These are phyloP conservation scores for Drosophila cyrtoloma DNA, from an alignment of 2,888 invertebrate species.

Conservation along the genomic window DNA sequence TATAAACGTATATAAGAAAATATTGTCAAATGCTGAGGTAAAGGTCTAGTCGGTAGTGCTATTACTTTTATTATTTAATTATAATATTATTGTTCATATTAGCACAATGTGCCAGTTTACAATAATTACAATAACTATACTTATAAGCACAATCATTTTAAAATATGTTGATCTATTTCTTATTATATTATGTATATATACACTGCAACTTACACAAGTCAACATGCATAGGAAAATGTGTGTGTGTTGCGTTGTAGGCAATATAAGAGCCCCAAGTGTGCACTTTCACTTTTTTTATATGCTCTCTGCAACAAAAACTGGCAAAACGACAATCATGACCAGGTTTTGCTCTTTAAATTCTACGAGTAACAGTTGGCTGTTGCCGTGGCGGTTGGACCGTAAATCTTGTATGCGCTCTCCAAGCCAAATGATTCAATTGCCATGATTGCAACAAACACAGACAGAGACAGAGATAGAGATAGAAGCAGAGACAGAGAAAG, in stretches of 20 bases:
- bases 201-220: constrained; percentile 1
- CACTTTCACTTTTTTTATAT: constrained; percentile 76
- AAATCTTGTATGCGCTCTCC: constrained; percentile 36
- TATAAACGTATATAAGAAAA: background rate
- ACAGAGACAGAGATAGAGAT: background rate
- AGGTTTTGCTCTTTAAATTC: constrained; percentile 48
- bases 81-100: background rate
- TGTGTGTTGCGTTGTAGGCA: constrained; percentile 18
- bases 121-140: background rate
- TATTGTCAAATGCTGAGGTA: background rate
- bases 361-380: constrained; percentile 14
- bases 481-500: background rate
- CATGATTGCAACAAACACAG: constrained; percentile 33
- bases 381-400: constrained; percentile 9
- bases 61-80: background rate
- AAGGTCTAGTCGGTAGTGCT: too few relatives aligned
- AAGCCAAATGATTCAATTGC: constrained; percentile 47
- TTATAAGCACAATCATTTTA: background rate
- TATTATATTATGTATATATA: constrained; percentile 1
- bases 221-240: constrained; percentile 22
- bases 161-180: background rate
- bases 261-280: constrained; percentile 48
- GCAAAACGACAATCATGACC: constrained; percentile 72
- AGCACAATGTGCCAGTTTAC: too few relatives aligned
- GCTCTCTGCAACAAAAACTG: constrained; percentile 56